These are phyloP conservation scores for Austrofundulus limnaeus DNA, from an alignment of 2,113 vertebrate genomes.

Conservation along the genomic window DNA sequence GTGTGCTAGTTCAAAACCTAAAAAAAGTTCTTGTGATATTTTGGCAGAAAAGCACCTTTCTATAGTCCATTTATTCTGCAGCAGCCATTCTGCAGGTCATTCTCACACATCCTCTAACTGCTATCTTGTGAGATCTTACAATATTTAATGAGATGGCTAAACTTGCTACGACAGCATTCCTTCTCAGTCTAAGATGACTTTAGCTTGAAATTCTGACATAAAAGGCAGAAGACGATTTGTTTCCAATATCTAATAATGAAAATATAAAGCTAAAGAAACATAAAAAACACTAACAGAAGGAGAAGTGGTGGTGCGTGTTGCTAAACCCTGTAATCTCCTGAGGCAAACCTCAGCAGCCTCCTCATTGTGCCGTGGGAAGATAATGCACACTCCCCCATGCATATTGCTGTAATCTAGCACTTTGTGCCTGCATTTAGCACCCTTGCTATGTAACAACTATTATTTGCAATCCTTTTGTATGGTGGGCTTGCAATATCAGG, in stretches of 20 bases:
- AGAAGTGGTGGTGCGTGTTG: background rate
- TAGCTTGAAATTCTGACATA: too few species aligned
- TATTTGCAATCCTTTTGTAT: slow-evolving; percentile 58
- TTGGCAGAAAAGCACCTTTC: background rate
- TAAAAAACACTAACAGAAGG: too few species aligned
- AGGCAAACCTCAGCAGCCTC: slow-evolving; percentile 9
- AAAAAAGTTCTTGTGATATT: background rate
- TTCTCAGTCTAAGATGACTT: too few species aligned
- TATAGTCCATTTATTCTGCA: background rate
- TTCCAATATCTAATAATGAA: too few species aligned
- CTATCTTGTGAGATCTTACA: too few species aligned
- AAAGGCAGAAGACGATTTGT: too few species aligned
- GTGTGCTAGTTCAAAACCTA: background rate
- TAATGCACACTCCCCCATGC: slow-evolving; percentile 23
- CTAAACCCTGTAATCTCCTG: slow-evolving; percentile 8
- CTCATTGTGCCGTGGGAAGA: slow-evolving; percentile 21
- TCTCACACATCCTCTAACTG: too few species aligned
- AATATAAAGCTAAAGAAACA: too few species aligned
- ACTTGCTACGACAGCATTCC: too few species aligned
- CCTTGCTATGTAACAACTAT: slow-evolving; percentile 39
- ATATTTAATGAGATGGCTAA: too few species aligned
- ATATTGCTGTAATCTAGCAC: slow-evolving; percentile 24
- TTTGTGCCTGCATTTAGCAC: slow-evolving; percentile 42
- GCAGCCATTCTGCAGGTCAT: background rate
- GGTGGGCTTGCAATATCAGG: slow-evolving; percentile 25